Percentiles rank a stretch among this genome's conserved stretches.
phyloP scores from a whole-genome alignment of 2,113 vertebrate genomes.

The Trochalopteron elliotii region DNA sequence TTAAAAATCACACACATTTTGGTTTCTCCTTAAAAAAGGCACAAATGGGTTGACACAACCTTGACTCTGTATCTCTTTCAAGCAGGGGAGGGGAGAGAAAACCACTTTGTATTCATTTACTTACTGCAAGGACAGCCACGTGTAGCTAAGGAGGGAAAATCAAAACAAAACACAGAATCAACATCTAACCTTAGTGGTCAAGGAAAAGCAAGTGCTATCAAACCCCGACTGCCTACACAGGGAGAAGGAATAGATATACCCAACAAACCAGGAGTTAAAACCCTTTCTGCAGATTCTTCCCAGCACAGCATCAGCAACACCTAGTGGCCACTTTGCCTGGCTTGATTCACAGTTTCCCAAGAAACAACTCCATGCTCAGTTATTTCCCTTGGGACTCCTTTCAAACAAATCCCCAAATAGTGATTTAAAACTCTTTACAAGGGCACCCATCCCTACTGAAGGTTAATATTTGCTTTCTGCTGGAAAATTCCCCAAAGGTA shows the following conservation, averaged over 20 bases:
- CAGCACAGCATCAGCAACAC: slow-evolving; percentile 66
- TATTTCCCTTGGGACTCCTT: not conserved
- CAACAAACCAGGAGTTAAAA: not conserved
- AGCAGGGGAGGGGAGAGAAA: not conserved
- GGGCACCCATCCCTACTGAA: not conserved
- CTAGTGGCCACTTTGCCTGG: slow-evolving; percentile 59
- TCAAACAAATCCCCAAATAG: not conserved
- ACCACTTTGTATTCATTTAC: slow-evolving; percentile 39
- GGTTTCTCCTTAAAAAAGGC: not conserved
- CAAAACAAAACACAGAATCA: slow-evolving; percentile 12
- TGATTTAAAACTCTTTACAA: not conserved
- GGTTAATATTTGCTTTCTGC: not conserved
- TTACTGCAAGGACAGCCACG: slow-evolving; percentile 76
- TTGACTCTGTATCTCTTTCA: not conserved
- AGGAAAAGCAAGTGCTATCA: not conserved
- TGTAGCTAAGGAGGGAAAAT: slow-evolving; percentile 60
- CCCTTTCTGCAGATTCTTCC: not conserved
- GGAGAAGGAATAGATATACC: not conserved
- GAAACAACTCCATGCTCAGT: not conserved
- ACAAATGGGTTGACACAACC: not conserved
- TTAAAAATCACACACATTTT: not conserved
- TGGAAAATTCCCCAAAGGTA: not conserved
- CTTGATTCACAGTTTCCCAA: not conserved
- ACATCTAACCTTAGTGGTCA: not conserved
- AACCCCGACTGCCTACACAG: not conserved